These are phyloP conservation scores for Aphrophora alni DNA, from an alignment of 2,888 invertebrate species.

Conservation along the genomic window DNA sequence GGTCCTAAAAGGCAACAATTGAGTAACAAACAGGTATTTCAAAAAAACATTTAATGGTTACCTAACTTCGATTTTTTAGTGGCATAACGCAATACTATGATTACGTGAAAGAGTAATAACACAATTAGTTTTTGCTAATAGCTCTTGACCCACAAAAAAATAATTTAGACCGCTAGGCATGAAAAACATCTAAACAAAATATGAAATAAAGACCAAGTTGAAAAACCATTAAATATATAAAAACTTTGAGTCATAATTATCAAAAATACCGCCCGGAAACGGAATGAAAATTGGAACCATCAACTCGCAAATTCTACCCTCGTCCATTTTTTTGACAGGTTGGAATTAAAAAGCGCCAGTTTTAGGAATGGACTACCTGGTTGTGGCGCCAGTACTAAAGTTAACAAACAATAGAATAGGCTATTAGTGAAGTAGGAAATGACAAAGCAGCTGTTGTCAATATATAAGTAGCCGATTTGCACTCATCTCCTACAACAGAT, in stretches of 20 bases:
- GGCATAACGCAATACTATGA: no score
- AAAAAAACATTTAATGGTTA: no score
- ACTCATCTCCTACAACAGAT: neutral
- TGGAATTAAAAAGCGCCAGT: neutral
- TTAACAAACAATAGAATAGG: neutral
- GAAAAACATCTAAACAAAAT: neutral
- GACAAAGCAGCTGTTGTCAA: neutral
- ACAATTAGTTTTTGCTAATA: no score
- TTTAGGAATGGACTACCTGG: neutral
- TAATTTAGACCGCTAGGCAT: neutral
- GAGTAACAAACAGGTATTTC: no score
- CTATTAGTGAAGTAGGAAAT: neutral
- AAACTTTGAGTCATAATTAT: neutral
- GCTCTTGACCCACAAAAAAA: no score
- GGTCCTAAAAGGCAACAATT: no score
- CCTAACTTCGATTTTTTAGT: no score
- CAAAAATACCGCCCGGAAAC: neutral
- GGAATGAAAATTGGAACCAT: neutral
- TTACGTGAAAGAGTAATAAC: no score
- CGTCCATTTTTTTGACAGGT: neutral
- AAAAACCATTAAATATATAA: neutral
- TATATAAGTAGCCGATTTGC: neutral
- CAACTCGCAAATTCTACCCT: constrained; percentile 9
- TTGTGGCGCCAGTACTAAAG: neutral
- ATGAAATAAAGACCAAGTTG: neutral